Base-by-base conservation (phyloP, 2,797 vertebrate genomes). In the Scarus forsteni region DNA sequence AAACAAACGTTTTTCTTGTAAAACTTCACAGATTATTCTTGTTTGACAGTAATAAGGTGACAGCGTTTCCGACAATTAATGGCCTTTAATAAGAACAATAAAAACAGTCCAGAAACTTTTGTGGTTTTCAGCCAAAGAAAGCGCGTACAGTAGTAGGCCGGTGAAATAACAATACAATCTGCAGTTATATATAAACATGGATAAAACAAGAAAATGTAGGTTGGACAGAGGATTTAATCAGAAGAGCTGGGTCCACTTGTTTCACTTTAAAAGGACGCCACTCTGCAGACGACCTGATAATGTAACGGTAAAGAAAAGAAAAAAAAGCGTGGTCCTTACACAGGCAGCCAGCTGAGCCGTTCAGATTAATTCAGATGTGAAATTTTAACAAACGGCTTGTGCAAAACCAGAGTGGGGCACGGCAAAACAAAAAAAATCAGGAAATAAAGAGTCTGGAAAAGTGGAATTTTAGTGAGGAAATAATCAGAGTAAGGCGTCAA, bases 41-140 rank as follows among this genome's bases (percentile, higher is more conserved):
- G 16, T 19, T 66, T 3, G 52, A 43, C 49, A 51, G 3, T 0
- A 45, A 40, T 38, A 14, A 45, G 15, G 14, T n/a, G 44, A 45
- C 18, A 50, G 19, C 12, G 34, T 51, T 51, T 51, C 6, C 50
- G 19, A 86, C 60, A 73, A 79, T 61, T 71, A 77, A 75, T 72
- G 73, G 70, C 70, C 62, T 84, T 91, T 91, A 89, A 89, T 89
- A 87, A 85, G 69, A 91, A 88, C 82, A 81, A 86, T 89, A 91
- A 91, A 89, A 91, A 90, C 80, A 86, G 81, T 81, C 75, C 55
- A 83, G 70, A 82, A 85, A 83, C 70, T 53, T 44, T 45, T 75
- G 65, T 74, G 73, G 70, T 66, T 67, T 80, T 85, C 53, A 81
- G 80, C 81, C 69, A 82, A 88, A 87, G 86, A 80, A 77, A 90